phyloP scores from a whole-genome alignment of 2,113 vertebrate species.

The Scytalopus superciliaris region DNA sequence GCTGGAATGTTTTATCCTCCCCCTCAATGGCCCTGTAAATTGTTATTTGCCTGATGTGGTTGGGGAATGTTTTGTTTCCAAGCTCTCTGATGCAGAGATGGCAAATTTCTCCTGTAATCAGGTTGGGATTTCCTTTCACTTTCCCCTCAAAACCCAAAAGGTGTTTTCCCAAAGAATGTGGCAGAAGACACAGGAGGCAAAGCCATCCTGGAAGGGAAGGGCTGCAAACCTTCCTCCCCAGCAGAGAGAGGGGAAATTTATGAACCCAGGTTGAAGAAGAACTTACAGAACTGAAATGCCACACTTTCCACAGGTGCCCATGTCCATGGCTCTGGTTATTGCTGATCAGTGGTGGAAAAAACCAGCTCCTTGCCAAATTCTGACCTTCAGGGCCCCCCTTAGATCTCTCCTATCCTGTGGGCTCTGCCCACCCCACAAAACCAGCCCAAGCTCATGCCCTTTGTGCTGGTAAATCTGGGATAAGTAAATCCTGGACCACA shows the following conservation, averaged over 20 bases:
- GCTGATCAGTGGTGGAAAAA: not conserved
- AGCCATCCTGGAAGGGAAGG: not conserved
- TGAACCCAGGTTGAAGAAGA: not conserved
- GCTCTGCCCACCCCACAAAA: not conserved
- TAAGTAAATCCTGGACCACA: not conserved
- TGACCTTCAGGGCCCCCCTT: not conserved
- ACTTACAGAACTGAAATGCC: accelerated
- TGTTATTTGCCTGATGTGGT: not conserved
- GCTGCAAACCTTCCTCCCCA: not conserved
- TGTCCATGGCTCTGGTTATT: accelerated
- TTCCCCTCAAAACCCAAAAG: not conserved
- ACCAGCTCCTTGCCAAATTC: not conserved
- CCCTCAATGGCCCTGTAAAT: accelerated
- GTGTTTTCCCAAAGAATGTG: not conserved
- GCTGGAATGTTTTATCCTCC: not conserved
- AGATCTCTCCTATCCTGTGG: accelerated
- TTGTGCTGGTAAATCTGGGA: not conserved
- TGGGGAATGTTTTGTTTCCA: not conserved
- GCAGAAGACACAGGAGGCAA: not conserved
- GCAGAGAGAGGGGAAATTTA: not conserved
- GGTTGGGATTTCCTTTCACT: not conserved
- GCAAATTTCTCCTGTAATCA: not conserved
- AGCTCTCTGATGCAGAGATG: not conserved
- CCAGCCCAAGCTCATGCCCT: not conserved
- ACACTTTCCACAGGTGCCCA: not conserved